Percentiles rank a stretch among this genome's conserved stretches.
Evolutionary conservation across 2,113 vertebrate species (phyloP).

Genomic region (Prunella fulvescens): DNA sequence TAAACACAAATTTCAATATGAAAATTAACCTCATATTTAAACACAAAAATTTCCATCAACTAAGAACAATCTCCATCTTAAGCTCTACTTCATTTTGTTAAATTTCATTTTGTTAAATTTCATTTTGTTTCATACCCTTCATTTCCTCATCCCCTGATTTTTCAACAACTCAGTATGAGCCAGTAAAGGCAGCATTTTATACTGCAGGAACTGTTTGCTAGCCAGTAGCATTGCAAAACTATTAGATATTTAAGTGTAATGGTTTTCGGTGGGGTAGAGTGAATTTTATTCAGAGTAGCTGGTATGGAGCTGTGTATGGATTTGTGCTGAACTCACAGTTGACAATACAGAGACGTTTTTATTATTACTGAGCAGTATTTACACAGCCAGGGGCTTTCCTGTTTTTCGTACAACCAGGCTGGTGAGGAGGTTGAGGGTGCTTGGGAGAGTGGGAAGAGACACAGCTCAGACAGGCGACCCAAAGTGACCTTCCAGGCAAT

Average conservation of each 20-base stretch:
- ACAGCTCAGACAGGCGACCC: fast-evolving
- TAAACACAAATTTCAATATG: neutral
- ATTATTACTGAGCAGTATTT: neutral
- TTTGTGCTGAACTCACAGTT: neutral
- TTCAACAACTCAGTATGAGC: neutral
- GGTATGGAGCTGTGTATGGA: neutral
- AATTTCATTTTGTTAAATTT: neutral
- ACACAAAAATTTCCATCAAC: neutral
- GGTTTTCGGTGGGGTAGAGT: neutral
- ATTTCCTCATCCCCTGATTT: neutral
- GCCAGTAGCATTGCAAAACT: neutral
- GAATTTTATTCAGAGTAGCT: neutral
- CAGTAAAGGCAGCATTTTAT: neutral
- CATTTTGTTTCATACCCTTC: neutral
- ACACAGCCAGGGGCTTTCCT: neutral
- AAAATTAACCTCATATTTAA: neutral
- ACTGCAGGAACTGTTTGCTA: neutral
- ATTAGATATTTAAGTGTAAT: neutral
- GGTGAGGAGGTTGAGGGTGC: neutral
- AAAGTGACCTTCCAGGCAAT: neutral
- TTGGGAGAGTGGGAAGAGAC: neutral
- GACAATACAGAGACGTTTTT: neutral
- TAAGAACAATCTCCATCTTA: neutral
- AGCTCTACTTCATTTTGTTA: neutral
- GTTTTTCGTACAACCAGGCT: fast-evolving